Percentiles rank a stretch among this genome's conserved stretches.
These are phyloP conservation scores for Drosophila phalerata DNA, from an alignment of 2,888 invertebrate species.

Conservation along the genomic window DNA sequence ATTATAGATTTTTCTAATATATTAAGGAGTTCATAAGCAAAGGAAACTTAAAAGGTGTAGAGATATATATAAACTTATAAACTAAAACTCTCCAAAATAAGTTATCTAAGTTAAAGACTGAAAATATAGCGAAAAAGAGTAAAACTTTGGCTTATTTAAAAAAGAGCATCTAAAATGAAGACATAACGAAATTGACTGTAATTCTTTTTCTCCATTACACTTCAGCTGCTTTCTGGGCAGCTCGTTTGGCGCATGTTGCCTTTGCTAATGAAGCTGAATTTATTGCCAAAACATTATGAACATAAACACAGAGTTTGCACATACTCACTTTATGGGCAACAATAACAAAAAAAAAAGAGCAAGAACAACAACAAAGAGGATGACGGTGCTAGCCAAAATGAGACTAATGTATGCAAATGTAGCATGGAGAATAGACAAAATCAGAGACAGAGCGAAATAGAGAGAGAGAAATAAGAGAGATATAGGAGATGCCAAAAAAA, in stretches of 20 bases:
- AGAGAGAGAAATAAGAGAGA: not conserved
- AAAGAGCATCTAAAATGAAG: conserved; percentile 8
- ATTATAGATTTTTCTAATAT: too few relatives aligned
- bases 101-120: too few relatives aligned
- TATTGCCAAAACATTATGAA: conserved; percentile 69
- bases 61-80: too few relatives aligned
- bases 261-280: conserved; percentile 69
- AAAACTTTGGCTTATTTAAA: not conserved
- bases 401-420: conserved; percentile 68
- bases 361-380: conserved; percentile 31
- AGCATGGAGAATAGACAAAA: conserved; percentile 20
- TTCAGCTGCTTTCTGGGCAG: conserved; percentile 19
- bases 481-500: conserved; percentile 49
- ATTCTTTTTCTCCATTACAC: conserved; percentile 6
- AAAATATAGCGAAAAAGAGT: too few relatives aligned
- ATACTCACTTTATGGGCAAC: conserved; percentile 51
- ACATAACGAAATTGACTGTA: conserved; percentile 19
- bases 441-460: conserved; percentile 1
- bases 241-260: conserved; percentile 38
- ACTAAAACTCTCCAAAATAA: too few relatives aligned
- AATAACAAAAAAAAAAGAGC: conserved; percentile 12
- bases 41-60: too few relatives aligned
- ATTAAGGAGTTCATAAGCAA: too few relatives aligned
- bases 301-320: conserved; percentile 66
- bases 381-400: conserved; percentile 42